Conservation (phyloP, 2,113 vertebrate species). For the Phaethornis superciliosus region DNA sequence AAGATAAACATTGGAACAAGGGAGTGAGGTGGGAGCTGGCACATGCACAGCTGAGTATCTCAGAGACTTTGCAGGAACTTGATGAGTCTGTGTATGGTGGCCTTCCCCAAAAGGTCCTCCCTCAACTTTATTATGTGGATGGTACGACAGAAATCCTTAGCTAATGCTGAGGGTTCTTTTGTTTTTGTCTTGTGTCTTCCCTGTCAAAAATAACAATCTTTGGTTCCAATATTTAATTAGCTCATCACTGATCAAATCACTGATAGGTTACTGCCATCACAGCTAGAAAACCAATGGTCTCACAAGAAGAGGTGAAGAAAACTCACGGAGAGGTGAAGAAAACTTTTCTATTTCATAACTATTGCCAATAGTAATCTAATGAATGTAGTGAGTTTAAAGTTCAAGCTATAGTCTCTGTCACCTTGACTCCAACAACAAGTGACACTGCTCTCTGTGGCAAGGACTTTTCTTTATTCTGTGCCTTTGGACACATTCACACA, state of each 20-base stretch:
- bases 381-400: neutral
- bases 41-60: neutral
- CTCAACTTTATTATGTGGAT: neutral
- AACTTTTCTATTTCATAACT: neutral
- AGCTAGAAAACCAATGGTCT: neutral
- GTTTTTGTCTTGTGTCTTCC: neutral
- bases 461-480: slow-evolving; percentile 6
- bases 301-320: neutral
- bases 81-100: neutral
- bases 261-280: neutral
- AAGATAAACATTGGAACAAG: neutral
- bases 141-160: neutral
- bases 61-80: neutral
- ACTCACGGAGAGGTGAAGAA: neutral
- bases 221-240: neutral
- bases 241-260: neutral
- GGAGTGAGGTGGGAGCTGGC: neutral
- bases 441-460: neutral
- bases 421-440: slow-evolving; percentile 8
- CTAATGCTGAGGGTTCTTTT: neutral
- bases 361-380: neutral
- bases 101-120: neutral
- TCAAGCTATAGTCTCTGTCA: neutral
- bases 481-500: neutral
- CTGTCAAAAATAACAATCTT: neutral